These are phyloP conservation scores for Galemys pyrenaicus DNA, from an alignment of 2,113 vertebrate genomes.

Conservation along the genomic window DNA sequence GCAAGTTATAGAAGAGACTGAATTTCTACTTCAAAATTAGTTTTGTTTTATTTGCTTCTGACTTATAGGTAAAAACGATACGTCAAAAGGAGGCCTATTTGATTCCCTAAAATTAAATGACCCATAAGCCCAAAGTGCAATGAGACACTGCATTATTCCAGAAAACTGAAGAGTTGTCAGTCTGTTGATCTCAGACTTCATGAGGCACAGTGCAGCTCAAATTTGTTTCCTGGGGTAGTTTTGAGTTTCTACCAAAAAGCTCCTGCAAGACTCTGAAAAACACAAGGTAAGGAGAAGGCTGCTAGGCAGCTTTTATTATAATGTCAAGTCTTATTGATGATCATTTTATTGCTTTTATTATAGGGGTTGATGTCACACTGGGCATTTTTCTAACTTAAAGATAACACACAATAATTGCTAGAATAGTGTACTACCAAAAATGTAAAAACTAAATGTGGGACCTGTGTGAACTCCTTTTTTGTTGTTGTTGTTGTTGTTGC, in stretches of 20 bases:
- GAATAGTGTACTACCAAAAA: not conserved
- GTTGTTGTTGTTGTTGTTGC: not conserved
- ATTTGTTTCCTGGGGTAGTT: not conserved
- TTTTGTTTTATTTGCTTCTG: slow-evolving; percentile 32
- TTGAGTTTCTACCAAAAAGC: not conserved
- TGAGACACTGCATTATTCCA: not conserved
- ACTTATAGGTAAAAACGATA: not conserved
- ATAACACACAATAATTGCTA: not conserved
- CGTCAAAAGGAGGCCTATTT: not conserved
- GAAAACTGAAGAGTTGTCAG: not conserved
- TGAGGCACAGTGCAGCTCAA: not conserved
- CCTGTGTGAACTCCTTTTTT: not conserved
- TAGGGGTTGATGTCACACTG: not conserved
- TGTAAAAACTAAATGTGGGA: not conserved
- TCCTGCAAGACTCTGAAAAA: not conserved
- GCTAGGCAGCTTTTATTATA: not conserved
- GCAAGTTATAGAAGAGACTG: not conserved
- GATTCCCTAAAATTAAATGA: slow-evolving; percentile 33
- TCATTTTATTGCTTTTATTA: slow-evolving; percentile 42
- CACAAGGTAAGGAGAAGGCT: not conserved
- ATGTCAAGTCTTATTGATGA: not conserved
- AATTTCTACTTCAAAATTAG: slow-evolving; percentile 30
- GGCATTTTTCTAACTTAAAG: slow-evolving; percentile 27
- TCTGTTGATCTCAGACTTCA: not conserved
- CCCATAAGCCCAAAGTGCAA: not conserved